A percentile compares a stretch with the other conserved stretches of the same genome.
These are phyloP conservation scores for Andricus grossulariae DNA, from an alignment of 1,140 invertebrate species.

Conservation along the genomic window DNA sequence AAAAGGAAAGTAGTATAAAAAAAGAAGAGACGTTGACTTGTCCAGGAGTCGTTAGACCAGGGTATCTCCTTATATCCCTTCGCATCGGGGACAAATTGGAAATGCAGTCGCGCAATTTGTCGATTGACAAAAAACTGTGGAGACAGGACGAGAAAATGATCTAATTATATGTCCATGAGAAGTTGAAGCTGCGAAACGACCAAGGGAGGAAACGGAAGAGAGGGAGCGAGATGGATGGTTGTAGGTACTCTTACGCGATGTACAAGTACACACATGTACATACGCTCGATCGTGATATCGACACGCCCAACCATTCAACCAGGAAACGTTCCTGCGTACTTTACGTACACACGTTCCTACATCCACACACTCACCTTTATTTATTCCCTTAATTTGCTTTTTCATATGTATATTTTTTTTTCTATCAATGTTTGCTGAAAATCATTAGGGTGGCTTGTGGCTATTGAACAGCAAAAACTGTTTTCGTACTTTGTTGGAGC, in stretches of 20 bases:
- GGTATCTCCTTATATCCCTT: conserved; percentile 9
- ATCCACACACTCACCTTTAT: background rate
- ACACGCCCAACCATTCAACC: conserved; percentile 56
- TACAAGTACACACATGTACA: conserved; percentile 14
- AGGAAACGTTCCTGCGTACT: conserved; percentile 51
- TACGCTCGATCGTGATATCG: conserved; percentile 41
- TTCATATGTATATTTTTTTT: background rate
- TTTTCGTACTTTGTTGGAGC: too few relatives aligned
- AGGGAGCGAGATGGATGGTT: background rate
- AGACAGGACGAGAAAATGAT: conserved; percentile 42
- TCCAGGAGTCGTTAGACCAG: conserved; percentile 24
- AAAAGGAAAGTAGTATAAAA: background rate
- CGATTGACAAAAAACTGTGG: conserved; percentile 40
- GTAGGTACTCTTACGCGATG: conserved; percentile 22
- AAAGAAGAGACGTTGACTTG: conserved; percentile 7
- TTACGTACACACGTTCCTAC: background rate
- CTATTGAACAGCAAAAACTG: too few relatives aligned
- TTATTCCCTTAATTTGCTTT: conserved; percentile 8
- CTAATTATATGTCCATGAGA: conserved; percentile 43
- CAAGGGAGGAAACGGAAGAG: conserved; percentile 12
- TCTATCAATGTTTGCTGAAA: background rate
- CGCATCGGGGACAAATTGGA: conserved; percentile 37
- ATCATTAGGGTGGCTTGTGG: too few relatives aligned
- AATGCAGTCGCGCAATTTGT: conserved; percentile 47
- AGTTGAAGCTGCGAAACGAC: conserved; percentile 32